Base-by-base conservation (phyloP, 2,113 vertebrate genomes). In the Callionymus lyra region DNA sequence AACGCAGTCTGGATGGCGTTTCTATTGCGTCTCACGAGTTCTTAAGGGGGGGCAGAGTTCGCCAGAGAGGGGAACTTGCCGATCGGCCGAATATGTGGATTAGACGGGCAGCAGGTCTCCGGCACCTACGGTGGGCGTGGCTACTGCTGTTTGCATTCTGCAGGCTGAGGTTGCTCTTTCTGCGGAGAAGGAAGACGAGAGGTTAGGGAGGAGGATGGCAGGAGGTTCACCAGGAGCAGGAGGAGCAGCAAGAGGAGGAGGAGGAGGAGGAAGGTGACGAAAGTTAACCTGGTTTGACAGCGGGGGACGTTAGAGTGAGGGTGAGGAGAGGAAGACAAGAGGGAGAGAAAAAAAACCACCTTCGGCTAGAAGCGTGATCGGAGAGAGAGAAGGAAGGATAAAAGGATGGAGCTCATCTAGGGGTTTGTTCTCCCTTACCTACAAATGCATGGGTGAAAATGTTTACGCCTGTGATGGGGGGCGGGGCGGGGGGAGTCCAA, bases 141-240 rank as follows among this genome's bases (percentile, higher is more conserved):
- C 92, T 87, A 98, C 86, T 99, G 95, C 86, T 98, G 94, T 76
- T 98, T 97, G 88, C 95, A 98, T 76, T 98, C 95, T 19, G 92
- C 88, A 52, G 94, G 95, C 76, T 93, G 94, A 81, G 86, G 84
- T 70, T 87, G 79, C 60, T 91, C 90, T 86, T 90, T 93, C 94
- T 97, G 90, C 9, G 34, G 44, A 16, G 64, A 47, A 43, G 53
- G 1, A 18, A 10, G 54, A 49, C 59, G 2, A 47, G 13, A 61
- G 8, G 36, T 35, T n/a, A 31, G 12, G 17, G 6, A 18, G 11
- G 1, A 1, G 3, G 16, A 27, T 8, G 8, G 17, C 18, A 39
- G 9, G 48, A n/a, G 12, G 18, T 2, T 21, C 32, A 34, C 12
- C 9, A 43, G 45, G 47, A n/a, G 27, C 50, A 43, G 16, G 14